phyloP scores from a whole-genome alignment of 2,888 invertebrate genomes.

The Aphidius colemani region DNA sequence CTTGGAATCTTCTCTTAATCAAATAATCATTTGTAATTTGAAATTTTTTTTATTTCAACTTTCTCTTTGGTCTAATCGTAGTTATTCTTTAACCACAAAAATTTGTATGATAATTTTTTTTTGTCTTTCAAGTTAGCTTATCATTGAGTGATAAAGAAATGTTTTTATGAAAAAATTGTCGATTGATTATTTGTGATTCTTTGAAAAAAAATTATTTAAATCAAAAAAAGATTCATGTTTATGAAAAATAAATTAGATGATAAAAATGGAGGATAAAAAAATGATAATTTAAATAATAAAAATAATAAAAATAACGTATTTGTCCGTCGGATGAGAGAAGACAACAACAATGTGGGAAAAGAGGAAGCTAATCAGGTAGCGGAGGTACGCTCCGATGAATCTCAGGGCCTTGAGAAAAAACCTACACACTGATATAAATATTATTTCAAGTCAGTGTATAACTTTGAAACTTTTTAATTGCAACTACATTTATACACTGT shows the following conservation, averaged over 20 bases:
- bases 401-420: slow-evolving; percentile 52
- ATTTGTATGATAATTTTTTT: too few species aligned
- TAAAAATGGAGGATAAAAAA: slow-evolving; percentile 22
- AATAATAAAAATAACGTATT: slow-evolving; percentile 4
- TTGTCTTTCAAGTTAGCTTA: too few species aligned
- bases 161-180: too few species aligned
- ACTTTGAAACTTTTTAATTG: slow-evolving; percentile 35
- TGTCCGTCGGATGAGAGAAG: slow-evolving; percentile 19
- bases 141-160: too few species aligned
- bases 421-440: slow-evolving; percentile 23
- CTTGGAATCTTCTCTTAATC: too few species aligned
- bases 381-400: slow-evolving; percentile 57
- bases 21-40: too few species aligned
- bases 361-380: slow-evolving; percentile 60
- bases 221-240: too few species aligned
- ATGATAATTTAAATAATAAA: slow-evolving; percentile 9
- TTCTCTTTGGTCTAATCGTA: too few species aligned
- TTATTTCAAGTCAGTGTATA: not conserved
- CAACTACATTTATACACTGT: slow-evolving; percentile 23
- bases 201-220: too few species aligned
- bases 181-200: too few species aligned
- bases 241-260: not conserved
- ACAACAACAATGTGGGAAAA: slow-evolving; percentile 57
- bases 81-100: too few species aligned
- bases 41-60: too few species aligned